Base-by-base conservation (phyloP, 1,140 invertebrate genomes). In the Hypsibius dujardini region DNA sequence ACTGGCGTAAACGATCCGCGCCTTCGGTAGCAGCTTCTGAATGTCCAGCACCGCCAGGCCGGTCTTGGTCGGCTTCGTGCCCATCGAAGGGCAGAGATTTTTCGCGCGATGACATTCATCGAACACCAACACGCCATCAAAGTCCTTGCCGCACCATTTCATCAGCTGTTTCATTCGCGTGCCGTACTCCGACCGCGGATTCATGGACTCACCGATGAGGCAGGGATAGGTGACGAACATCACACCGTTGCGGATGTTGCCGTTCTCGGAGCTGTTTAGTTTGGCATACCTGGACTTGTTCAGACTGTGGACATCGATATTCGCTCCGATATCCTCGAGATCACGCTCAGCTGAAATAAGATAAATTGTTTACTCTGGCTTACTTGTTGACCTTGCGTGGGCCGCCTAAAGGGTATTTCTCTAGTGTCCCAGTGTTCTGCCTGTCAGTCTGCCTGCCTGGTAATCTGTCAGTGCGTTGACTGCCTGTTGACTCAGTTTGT, bases 171-270 rank as follows among this genome's bases (percentile, higher is more conserved):
- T 95, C 75, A 98, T 84, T 7, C 95, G 81, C 46, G 92, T 93
- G 47, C 89, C 89, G 71, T 85, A 86, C 70, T 87, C 87, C 72
- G 88, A 87, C n/a, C 50, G 7, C n/a, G 50, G 50, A 56, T n/a
- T 56, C 50, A 7, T 7, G 40, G 92, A 94, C 81, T 98, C 94
- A 1, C 96, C 94, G 78, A 99, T 98, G 46, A 99, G 81, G 46
- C 94, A 93, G 0, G 94, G 95, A 81, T 99, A 99, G 0, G 96
- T 99, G 73, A 90, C 87, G 81, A 98, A 99, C 76, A 99, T 89
- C 0, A 98, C 94, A 62, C 95, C 93, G 78, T 91, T 93, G 78
- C 94, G 95, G 40, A 94, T 86, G 78, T 92, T 91, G 2, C 89
- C 89, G 79, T 98, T 97, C 40, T 90, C 83, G 69, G 86, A 86